phyloP scores from a whole-genome alignment of 2,113 vertebrate genomes.

The Calyptommatus sinebrachiatus region DNA sequence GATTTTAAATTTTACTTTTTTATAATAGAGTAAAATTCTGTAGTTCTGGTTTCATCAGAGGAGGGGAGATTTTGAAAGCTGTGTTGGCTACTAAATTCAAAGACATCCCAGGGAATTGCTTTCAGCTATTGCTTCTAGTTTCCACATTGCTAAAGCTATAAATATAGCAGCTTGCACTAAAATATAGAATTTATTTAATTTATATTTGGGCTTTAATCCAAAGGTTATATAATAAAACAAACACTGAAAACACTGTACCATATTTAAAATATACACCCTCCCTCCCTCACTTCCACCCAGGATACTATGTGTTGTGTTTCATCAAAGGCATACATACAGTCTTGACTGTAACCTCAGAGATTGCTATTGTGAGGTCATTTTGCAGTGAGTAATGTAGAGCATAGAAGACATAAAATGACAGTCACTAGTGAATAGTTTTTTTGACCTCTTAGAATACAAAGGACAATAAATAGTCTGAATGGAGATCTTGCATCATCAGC shows the following conservation, averaged over 20 bases:
- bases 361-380: not conserved
- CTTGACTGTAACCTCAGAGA: not conserved
- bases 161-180: not conserved
- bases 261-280: too few species aligned
- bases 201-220: too few species aligned
- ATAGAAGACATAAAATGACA: not conserved
- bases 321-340: too few species aligned
- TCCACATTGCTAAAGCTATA: not conserved
- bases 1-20: too few species aligned
- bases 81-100: not conserved
- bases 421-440: not conserved
- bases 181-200: not conserved
- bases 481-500: not conserved
- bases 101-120: not conserved
- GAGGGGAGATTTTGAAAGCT: not conserved
- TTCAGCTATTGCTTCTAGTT: not conserved
- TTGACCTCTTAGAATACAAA: conserved; percentile 11
- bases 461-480: not conserved
- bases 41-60: not conserved
- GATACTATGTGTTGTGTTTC: too few species aligned
- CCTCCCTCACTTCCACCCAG: too few species aligned
- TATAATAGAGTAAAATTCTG: too few species aligned
- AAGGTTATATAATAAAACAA: too few species aligned
- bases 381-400: not conserved
- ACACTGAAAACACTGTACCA: too few species aligned